Conservation (phyloP, 2,797 vertebrate species). For the Coreius guichenoti region DNA sequence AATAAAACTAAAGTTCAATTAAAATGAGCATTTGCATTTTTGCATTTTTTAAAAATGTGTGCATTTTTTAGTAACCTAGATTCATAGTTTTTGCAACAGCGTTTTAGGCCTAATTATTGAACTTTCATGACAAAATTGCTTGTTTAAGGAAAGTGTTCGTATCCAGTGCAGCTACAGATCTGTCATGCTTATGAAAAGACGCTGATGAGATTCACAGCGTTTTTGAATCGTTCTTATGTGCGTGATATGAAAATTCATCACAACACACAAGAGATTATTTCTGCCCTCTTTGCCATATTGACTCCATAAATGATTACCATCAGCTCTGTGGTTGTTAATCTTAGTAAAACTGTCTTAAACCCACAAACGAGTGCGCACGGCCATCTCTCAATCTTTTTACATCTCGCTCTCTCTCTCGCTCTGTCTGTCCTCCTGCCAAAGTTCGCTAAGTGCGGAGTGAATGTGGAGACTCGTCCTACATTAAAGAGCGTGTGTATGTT, state of each 20-base stretch:
- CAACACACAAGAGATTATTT: conserved; percentile 31
- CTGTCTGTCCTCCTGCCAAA: conserved; percentile 46
- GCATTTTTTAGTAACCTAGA: not conserved
- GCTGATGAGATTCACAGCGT: not conserved
- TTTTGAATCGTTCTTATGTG: not conserved
- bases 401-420: not conserved
- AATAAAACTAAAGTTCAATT: not conserved
- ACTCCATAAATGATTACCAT: conserved; percentile 37
- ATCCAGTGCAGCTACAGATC: not conserved
- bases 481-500: conserved; percentile 48
- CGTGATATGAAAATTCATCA: conserved; percentile 22
- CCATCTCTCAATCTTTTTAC: not conserved
- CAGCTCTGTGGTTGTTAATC: conserved; percentile 45
- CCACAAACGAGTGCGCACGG: not conserved
- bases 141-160: not conserved
- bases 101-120: not conserved
- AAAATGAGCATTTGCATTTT: not conserved
- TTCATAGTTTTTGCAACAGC: not conserved
- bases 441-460: conserved; percentile 42
- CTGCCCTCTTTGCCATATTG: conserved; percentile 40
- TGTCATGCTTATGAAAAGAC: not conserved
- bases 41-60: too few species aligned
- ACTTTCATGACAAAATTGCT: not conserved
- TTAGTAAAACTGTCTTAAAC: conserved; percentile 24
- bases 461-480: conserved; percentile 58